Percentiles rank a stretch among this genome's conserved stretches.
These are phyloP conservation scores for Xestobium rufovillosum DNA, from an alignment of 2,888 invertebrate genomes.

Conservation along the genomic window DNA sequence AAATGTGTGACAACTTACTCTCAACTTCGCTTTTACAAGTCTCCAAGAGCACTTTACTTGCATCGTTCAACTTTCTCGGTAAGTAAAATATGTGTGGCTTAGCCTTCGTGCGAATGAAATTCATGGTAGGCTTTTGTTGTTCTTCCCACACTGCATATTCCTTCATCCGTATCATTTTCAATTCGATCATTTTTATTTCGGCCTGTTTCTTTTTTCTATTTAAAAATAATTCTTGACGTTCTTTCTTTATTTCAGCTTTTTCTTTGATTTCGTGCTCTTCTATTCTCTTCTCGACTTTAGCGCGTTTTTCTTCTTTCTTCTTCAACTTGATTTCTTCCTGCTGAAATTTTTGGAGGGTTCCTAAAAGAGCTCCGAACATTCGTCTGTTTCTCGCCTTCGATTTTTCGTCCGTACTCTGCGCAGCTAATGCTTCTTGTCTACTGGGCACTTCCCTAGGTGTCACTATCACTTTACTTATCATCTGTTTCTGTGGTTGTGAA, in stretches of 20 bases:
- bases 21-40: slow-evolving; percentile 57
- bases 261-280: slow-evolving; percentile 86
- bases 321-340: slow-evolving; percentile 87
- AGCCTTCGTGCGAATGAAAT: slow-evolving; percentile 80
- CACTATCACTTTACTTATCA: slow-evolving; percentile 74
- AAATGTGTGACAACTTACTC: too few species aligned
- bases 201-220: slow-evolving; percentile 81
- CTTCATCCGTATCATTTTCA: slow-evolving; percentile 80
- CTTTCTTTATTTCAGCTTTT: slow-evolving; percentile 74
- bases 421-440: slow-evolving; percentile 70
- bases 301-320: slow-evolving; percentile 78
- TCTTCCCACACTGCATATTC: slow-evolving; percentile 86
- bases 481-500: slow-evolving; percentile 47
- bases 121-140: slow-evolving; percentile 64
- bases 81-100: slow-evolving; percentile 84
- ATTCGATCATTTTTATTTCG: slow-evolving; percentile 80
- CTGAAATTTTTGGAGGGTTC: slow-evolving; percentile 91
- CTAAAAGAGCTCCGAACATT: slow-evolving; percentile 93
- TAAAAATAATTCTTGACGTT: slow-evolving; percentile 76
- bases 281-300: slow-evolving; percentile 84
- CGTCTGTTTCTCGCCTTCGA: slow-evolving; percentile 78
- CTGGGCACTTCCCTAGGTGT: slow-evolving; percentile 76
- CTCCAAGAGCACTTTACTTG: slow-evolving; percentile 57
- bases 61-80: slow-evolving; percentile 70
- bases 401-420: slow-evolving; percentile 75